Conservation (phyloP, 2,797 vertebrate genomes). For the Amniataba percoides region DNA sequence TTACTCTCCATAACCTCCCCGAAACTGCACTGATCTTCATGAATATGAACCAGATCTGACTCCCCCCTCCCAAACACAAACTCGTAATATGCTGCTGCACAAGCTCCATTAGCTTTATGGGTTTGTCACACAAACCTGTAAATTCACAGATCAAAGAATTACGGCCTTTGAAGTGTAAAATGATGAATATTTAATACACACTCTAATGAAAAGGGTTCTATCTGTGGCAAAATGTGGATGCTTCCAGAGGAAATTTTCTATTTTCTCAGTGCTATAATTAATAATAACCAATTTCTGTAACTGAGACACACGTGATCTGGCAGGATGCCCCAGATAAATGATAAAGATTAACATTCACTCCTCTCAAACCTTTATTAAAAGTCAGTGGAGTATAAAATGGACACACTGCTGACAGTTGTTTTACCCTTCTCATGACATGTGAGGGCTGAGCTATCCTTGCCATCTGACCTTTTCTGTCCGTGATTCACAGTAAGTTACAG, state of each 20-base stretch:
- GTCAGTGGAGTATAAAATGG: not conserved
- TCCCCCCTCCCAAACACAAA: constrained; percentile 21
- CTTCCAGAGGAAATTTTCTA: constrained; percentile 40
- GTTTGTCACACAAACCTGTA: constrained; percentile 50
- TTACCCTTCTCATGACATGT: constrained; percentile 11
- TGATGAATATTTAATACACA: constrained; percentile 62
- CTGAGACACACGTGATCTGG: constrained; percentile 31
- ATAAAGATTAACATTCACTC: constrained; percentile 19
- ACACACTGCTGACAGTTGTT: constrained; percentile 12
- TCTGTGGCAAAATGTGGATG: constrained; percentile 26
- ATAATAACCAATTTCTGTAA: constrained; percentile 53
- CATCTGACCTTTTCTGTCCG: constrained; percentile 19
- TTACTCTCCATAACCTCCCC: constrained; percentile 49
- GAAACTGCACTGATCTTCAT: constrained; percentile 52
- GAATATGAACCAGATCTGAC: constrained; percentile 55
- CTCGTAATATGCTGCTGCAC: constrained; percentile 19
- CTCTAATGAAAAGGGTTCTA: constrained; percentile 33
- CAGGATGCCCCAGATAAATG: constrained; percentile 48
- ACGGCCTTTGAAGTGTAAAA: constrained; percentile 66
- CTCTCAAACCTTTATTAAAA: constrained; percentile 15
- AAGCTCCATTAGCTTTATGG: constrained; percentile 61
- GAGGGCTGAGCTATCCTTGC: constrained; percentile 16
- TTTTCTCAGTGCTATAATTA: constrained; percentile 55
- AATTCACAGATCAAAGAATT: constrained; percentile 53
- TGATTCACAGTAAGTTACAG: constrained; percentile 30